A percentile compares a stretch with the other conserved stretches of the same genome.
Evolutionary conservation across 2,113 vertebrate species (phyloP).

Genomic region (Myodes glareolus): DNA sequence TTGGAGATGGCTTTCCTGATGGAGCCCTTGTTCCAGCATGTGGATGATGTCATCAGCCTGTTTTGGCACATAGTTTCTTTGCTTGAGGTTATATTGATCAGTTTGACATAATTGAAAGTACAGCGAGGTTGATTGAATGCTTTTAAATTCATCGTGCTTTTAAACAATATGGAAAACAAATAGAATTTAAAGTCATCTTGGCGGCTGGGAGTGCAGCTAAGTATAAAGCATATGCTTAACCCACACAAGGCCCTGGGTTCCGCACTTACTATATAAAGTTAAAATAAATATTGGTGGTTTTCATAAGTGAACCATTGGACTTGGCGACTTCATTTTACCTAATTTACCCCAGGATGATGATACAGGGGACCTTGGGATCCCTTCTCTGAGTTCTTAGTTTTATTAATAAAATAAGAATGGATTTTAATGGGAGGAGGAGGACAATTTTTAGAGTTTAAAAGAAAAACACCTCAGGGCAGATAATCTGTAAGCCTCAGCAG

Average conservation of each 20-base stretch:
- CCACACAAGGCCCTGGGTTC: neutral
- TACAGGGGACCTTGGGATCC: neutral
- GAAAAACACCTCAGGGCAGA: neutral
- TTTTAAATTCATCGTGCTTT: neutral
- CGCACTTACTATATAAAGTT: neutral
- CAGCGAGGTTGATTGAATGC: neutral
- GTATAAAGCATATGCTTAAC: neutral
- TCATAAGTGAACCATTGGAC: neutral
- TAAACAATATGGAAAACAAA: neutral
- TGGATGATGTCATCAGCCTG: neutral
- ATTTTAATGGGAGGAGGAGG: neutral
- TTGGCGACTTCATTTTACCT: neutral
- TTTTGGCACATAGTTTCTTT: neutral
- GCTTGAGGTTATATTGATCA: neutral
- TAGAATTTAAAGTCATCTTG: constrained; percentile 4
- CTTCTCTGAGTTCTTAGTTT: neutral
- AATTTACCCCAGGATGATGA: neutral
- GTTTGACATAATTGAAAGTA: constrained; percentile 5
- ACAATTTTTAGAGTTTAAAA: neutral
- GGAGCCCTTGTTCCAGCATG: neutral
- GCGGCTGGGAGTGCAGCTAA: neutral
- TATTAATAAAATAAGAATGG: neutral
- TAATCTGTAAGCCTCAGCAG: neutral
- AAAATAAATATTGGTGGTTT: neutral
- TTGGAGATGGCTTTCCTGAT: neutral